Evolutionary conservation across 2,888 invertebrate genomes (phyloP), one percentile per base, ranked within the genome.

Genomic region (Rhagophthalmus giganteus): DNA sequence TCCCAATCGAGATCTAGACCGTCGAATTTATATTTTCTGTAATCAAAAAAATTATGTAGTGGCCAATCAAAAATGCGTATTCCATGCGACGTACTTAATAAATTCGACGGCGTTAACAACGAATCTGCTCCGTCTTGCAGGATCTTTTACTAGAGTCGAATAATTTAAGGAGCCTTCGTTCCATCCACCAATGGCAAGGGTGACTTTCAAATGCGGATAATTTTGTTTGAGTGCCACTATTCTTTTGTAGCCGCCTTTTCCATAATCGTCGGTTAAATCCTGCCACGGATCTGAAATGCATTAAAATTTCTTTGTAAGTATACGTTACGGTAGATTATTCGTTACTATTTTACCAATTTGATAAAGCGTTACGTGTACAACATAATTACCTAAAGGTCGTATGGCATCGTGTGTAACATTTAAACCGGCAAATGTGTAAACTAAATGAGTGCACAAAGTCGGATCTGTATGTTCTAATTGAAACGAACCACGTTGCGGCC

Each of bases 131-230:
- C 94, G 79, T 37, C 79, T 76, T 9, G 80, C 78, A 0, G 83
- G 76, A 35, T 81, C 81, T 1, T 84, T 80, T 0, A 86, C 88
- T 74, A 93, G 77, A 26, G 74, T 75, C 9, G 88, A 88, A 69
- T 84, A 90, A 60, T 85, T 84, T 2, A 75, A 69, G 0, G 92
- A 92, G 0, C 92, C 93, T 69, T 94, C 92, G 70, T 92, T 93
- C 94, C 94, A 94, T 0, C 94, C 94, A 0, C 94, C 94, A 26
- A 94, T 88, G 0, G 91, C 93, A 7, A 94, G 71, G 1, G 85
- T 82, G 1, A 76, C 70, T 70, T 83, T 87, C 31, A 94, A 70
- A 62, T 86, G 85, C 0, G 89, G 87, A 71, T 87, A 82, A 7
- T 77, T 77, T 33, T 79, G 71, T 61, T 86, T 87, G 0, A 91